These are phyloP conservation scores for Dexiosoma caninum DNA, from an alignment of 2,888 invertebrate genomes.

Conservation along the genomic window DNA sequence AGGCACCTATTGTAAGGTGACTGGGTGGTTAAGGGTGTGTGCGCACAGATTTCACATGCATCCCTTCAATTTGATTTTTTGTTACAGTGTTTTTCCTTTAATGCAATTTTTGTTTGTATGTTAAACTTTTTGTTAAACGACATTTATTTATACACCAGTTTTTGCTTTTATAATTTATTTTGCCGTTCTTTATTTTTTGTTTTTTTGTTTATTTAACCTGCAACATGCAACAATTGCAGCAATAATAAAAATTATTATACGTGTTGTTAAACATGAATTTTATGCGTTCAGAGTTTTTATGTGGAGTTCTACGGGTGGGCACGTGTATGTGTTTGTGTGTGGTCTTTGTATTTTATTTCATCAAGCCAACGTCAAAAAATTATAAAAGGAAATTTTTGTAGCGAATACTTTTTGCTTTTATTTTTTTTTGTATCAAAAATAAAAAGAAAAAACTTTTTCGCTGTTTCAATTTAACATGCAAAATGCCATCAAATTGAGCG, in stretches of 20 bases:
- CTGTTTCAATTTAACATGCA: slow-evolving; percentile 50
- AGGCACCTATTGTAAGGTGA: slow-evolving; percentile 36
- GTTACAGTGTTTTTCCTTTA: background rate
- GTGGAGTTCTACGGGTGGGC: background rate
- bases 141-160: slow-evolving; percentile 34
- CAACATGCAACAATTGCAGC: slow-evolving; percentile 62
- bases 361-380: slow-evolving; percentile 54
- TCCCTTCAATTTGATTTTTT: background rate
- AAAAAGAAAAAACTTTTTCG: slow-evolving; percentile 50
- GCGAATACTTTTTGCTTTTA: background rate
- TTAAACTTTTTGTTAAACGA: slow-evolving; percentile 19
- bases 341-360: slow-evolving; percentile 3
- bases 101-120: background rate
- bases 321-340: background rate
- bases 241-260: slow-evolving; percentile 62
- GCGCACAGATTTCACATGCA: background rate
- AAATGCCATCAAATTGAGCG: slow-evolving; percentile 53
- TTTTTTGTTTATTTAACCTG: background rate
- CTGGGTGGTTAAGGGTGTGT: background rate
- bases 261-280: slow-evolving; percentile 60
- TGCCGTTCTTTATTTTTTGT: background rate
- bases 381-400: slow-evolving; percentile 27
- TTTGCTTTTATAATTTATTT: slow-evolving; percentile 26
- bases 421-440: slow-evolving; percentile 9
- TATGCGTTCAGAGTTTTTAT: slow-evolving; percentile 32